Conservation (phyloP, 1,140 invertebrate species). For the Pectinophora gossypiella region DNA sequence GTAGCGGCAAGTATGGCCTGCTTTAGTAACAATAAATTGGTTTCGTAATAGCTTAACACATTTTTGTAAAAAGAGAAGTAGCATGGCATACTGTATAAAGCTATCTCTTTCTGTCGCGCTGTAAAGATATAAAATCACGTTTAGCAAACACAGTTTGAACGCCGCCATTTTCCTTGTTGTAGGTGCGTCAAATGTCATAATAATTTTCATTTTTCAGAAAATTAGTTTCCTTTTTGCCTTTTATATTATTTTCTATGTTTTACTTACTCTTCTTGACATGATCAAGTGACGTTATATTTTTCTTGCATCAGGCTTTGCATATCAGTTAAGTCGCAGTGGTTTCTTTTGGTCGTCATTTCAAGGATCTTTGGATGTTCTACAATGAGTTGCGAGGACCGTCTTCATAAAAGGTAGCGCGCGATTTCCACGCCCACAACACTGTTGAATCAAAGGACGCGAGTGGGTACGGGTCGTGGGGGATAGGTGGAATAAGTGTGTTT, state of each 20-base stretch:
- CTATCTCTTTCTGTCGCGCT: too few relatives aligned
- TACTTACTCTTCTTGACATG: conserved; percentile 21
- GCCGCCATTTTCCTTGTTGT: conserved; percentile 74
- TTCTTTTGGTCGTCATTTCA: conserved; percentile 50
- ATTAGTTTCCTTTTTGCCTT: conserved; percentile 62
- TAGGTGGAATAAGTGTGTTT: background rate
- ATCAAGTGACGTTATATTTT: conserved; percentile 29
- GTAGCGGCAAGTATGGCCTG: too few relatives aligned
- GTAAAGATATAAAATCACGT: too few relatives aligned
- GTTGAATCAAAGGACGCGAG: conserved; percentile 3
- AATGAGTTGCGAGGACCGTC: conserved; percentile 51
- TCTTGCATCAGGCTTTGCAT: background rate
- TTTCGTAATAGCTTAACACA: too few relatives aligned
- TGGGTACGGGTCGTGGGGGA: background rate
- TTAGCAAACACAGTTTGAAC: background rate
- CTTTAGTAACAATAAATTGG: too few relatives aligned
- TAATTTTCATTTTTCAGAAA: conserved; percentile 59
- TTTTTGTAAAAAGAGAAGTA: too few relatives aligned
- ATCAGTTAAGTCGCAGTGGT: conserved; percentile 12
- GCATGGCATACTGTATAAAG: too few relatives aligned
- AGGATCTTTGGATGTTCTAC: conserved; percentile 64
- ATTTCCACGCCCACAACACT: conserved; percentile 48
- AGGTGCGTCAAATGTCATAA: conserved; percentile 74
- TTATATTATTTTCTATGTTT: conserved; percentile 40
- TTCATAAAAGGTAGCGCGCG: conserved; percentile 63